Evolutionary conservation across 2,888 invertebrate genomes (phyloP).

Genomic region (Drosophila paracracens): DNA sequence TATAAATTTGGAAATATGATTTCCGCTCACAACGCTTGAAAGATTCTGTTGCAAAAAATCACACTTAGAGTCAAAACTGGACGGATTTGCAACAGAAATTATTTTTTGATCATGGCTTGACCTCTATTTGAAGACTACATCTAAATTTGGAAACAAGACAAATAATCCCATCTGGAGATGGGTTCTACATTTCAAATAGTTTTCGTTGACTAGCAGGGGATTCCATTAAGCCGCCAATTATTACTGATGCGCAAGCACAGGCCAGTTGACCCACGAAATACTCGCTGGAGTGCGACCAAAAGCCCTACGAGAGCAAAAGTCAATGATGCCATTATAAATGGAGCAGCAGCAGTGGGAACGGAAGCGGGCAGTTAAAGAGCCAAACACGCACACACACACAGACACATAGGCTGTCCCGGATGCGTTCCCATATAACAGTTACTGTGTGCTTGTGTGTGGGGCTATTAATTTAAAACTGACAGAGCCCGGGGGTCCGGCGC

Average conservation of each 20-base stretch:
- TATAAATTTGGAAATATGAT: neutral
- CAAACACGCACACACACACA: conserved; percentile 27
- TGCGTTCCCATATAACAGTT: conserved; percentile 33
- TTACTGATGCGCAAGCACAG: conserved; percentile 12
- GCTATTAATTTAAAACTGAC: conserved; percentile 77
- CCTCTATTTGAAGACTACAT: neutral
- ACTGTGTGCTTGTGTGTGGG: conserved; percentile 51
- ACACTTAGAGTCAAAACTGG: neutral
- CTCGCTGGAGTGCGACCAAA: conserved; percentile 23
- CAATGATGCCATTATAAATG: conserved; percentile 74
- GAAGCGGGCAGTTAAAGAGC: conserved; percentile 27
- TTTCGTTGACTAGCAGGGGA: neutral
- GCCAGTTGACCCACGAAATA: conserved; percentile 30
- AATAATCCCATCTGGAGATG: neutral
- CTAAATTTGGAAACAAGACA: neutral
- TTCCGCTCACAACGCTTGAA: neutral
- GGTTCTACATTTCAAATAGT: neutral
- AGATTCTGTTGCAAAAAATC: neutral
- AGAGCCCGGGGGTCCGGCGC: conserved; percentile 69
- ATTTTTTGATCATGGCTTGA: neutral
- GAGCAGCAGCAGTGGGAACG: conserved; percentile 35
- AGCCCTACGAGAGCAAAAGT: conserved; percentile 62
- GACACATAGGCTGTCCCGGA: conserved; percentile 21
- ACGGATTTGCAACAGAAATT: neutral
- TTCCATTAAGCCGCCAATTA: conserved; percentile 7